A percentile compares a stretch with the other conserved stretches of the same genome.
Conservation (phyloP, 2,888 invertebrate genomes). For the Rugalucina vietnamica region DNA sequence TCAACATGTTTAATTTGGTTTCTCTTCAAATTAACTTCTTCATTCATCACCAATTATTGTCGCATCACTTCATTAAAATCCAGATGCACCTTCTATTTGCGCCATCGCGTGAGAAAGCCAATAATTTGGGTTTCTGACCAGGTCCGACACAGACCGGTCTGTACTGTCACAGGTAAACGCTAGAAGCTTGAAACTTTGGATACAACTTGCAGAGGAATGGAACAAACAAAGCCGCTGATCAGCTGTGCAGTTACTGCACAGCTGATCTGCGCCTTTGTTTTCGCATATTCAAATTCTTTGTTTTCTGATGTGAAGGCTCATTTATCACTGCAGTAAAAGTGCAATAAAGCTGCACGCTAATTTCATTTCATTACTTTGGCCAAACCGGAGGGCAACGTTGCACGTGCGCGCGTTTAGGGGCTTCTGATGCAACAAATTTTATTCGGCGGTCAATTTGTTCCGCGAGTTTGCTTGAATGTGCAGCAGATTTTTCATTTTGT, state of each 20-base stretch:
- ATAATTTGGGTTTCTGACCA: no score
- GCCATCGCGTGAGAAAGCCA: no score
- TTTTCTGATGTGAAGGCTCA: no score
- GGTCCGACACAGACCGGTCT: no score
- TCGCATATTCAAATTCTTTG: no score
- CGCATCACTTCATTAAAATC: constrained; percentile 10
- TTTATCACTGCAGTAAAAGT: constrained; percentile 26
- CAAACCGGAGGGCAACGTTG: constrained; percentile 38
- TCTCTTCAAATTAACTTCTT: constrained; percentile 1
- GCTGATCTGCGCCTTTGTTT: no score
- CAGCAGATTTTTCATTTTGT: background rate
- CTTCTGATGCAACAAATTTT: background rate
- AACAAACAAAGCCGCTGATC: no score
- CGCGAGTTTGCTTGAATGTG: background rate
- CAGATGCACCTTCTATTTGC: constrained; percentile 8
- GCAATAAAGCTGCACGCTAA: constrained; percentile 64
- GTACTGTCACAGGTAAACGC: no score
- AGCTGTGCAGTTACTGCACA: no score
- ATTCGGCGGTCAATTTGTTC: constrained; percentile 2
- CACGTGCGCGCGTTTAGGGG: constrained; percentile 32
- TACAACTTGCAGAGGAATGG: no score
- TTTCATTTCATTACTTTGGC: constrained; percentile 54
- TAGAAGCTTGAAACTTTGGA: no score
- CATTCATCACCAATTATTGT: background rate
- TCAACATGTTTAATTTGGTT: background rate